These are phyloP conservation scores for Chalcis sispes DNA, from an alignment of 2,888 invertebrate genomes.

Conservation along the genomic window DNA sequence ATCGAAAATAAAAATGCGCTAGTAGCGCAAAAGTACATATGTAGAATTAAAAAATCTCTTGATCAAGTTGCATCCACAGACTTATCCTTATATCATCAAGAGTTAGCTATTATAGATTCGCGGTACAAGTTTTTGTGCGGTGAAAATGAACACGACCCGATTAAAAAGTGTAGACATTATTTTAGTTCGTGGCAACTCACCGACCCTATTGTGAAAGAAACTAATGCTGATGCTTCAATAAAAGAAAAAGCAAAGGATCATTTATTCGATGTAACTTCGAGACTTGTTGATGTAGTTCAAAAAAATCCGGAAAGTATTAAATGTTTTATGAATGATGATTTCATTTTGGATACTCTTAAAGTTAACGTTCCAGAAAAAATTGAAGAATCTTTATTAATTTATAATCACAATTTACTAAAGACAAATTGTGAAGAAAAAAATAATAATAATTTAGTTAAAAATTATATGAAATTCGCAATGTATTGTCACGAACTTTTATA, in stretches of 20 bases:
- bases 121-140: constrained; percentile 60
- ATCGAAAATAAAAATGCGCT: constrained; percentile 75
- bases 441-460: constrained; percentile 56
- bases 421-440: constrained; percentile 57
- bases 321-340: background rate
- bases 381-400: background rate
- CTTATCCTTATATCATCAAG: no score
- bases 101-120: constrained; percentile 18
- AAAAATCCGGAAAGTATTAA: background rate
- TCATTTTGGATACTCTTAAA: background rate
- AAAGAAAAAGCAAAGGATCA: constrained; percentile 45
- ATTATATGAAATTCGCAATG: constrained; percentile 64
- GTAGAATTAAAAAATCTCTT: no score
- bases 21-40: constrained; percentile 73
- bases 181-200: constrained; percentile 60
- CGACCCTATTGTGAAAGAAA: background rate
- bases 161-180: constrained; percentile 58
- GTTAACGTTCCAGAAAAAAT: constrained; percentile 15
- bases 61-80: no score
- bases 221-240: background rate
- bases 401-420: constrained; percentile 60
- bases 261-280: constrained; percentile 34
- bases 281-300: constrained; percentile 38
- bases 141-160: constrained; percentile 48
- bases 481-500: constrained; percentile 63